Base-by-base conservation (phyloP, 2,797 vertebrate species). In the Chelonia mydas region DNA sequence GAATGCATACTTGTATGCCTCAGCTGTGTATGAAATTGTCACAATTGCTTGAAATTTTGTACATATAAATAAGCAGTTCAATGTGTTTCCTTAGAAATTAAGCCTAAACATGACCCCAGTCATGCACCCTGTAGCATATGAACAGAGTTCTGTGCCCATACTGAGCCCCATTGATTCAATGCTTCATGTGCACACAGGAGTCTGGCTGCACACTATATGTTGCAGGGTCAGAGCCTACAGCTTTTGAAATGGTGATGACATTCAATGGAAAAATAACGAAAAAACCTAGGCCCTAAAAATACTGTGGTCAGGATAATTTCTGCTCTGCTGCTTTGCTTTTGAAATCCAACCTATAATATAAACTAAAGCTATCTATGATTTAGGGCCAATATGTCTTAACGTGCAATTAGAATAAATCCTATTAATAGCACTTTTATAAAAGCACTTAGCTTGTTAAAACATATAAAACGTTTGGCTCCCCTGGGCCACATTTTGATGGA, bases 391-490 rank as follows among this genome's bases (percentile, higher is more conserved):
- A 90, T 92, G 93, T 94, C 92, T 96, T 97, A 96, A 96, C 27
- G 72, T 93, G 79, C 90, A 97, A 97, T 97, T 94, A 96, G 92
- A 97, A 96, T 96, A 97, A 97, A 97, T 95, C 65, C 93, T 89
- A 88, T 94, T 95, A 98, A 95, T 83, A 94, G 86, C 72, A 97
- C 83, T 96, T 98, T 96, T 89, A 96, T 94, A 97, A 97, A 92
- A 96, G 87, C 87, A 97, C 90, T 98, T 97, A 97, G 93, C 88
- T 96, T 97, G 90, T 98, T 98, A 97, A 97, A 98, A 97, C 61
- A 97, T 86, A 92, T 96, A 93, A 97, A 98, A 96, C 86, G 45
- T 94, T 97, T 95, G 85, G 28, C 74, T 98, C 94, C 93, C 94
- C 76, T 94, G 91, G 93, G 96, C n/a, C 89, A 86, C 65, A 91